Conservation (phyloP, 2,113 vertebrate species). For the Daubentonia madagascariensis region DNA sequence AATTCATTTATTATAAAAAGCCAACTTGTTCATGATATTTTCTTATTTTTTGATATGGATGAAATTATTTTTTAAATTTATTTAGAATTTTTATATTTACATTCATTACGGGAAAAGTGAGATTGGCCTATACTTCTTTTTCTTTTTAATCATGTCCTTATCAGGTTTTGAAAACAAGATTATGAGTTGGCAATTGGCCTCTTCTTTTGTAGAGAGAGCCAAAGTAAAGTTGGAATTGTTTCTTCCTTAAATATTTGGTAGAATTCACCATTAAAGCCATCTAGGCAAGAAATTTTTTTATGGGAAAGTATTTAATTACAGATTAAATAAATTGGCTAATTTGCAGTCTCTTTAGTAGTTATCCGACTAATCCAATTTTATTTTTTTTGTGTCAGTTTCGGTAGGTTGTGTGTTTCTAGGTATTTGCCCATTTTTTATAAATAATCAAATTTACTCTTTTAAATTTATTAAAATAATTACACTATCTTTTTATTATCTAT, state of each 20-base stretch:
- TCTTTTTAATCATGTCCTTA: not conserved
- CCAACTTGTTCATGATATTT: not conserved
- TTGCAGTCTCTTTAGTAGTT: not conserved
- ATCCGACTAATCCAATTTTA: not conserved
- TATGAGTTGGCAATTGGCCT: not conserved
- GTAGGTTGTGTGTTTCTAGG: not conserved
- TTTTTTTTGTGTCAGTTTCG: not conserved
- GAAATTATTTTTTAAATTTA: not conserved
- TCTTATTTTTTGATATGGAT: not conserved
- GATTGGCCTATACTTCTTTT: not conserved
- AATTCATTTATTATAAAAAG: not conserved
- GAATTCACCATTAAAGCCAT: not conserved
- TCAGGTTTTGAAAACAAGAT: not conserved
- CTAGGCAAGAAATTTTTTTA: not conserved
- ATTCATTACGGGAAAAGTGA: not conserved
- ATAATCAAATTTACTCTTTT: not conserved
- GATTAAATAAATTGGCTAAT: not conserved
- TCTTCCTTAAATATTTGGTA: not conserved
- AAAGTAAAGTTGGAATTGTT: not conserved
- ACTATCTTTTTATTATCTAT: not conserved
- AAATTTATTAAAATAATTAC: not conserved
- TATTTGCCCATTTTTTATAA: not conserved
- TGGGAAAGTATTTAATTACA: not conserved
- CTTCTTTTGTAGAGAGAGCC: not conserved
- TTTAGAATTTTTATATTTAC: not conserved